These are phyloP conservation scores for Pseudobourletiella spinata DNA, from an alignment of 1,140 invertebrate species.

Conservation along the genomic window DNA sequence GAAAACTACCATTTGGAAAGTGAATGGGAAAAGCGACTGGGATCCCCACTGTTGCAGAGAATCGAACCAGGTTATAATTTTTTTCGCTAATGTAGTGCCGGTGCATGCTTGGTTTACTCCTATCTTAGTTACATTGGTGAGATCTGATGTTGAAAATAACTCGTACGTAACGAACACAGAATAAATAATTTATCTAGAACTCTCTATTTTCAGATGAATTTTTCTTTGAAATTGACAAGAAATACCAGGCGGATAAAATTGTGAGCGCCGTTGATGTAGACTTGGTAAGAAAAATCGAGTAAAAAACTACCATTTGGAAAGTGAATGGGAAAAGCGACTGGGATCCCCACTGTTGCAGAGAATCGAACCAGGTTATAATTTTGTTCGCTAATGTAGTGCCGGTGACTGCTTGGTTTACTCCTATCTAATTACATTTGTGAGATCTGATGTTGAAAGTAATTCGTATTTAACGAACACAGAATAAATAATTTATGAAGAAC, in stretches of 20 bases:
- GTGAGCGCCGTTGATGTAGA: conserved; percentile 63
- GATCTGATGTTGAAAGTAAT: neutral
- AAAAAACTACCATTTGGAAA: no score
- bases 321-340: conserved; percentile 56
- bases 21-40: conserved; percentile 55
- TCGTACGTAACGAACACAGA: no score
- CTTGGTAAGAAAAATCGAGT: conserved; percentile 47
- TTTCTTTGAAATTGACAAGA: conserved; percentile 54
- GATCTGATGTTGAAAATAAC: no score
- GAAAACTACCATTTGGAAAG: no score
- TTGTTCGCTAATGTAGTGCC: neutral
- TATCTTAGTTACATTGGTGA: neutral
- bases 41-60: conserved; percentile 53
- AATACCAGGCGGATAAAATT: conserved; percentile 45
- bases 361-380: conserved; percentile 45
- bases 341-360: conserved; percentile 53
- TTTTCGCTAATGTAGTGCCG: neutral
- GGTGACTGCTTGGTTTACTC: neutral
- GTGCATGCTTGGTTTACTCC: neutral
- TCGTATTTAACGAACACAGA: neutral
- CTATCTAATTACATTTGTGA: neutral
- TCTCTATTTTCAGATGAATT: conserved; percentile 51
- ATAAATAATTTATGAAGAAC: no score
- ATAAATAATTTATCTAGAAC: no score
- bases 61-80: conserved; percentile 44